Evolutionary conservation across 2,797 vertebrate genomes (phyloP).

Genomic region (Ciconia nigra): DNA sequence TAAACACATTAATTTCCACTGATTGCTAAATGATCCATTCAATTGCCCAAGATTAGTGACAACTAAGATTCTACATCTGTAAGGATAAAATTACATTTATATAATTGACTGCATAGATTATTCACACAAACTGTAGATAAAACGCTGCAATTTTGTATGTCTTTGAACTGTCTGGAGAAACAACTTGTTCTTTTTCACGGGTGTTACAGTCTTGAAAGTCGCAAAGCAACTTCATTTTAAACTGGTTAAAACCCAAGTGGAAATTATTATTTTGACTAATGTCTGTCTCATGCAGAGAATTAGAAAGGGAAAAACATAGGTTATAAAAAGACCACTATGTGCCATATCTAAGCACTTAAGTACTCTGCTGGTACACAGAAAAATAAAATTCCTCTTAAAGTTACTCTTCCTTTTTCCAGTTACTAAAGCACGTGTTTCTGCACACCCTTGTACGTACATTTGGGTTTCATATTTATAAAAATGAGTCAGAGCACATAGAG

Average conservation of each 20-base stretch:
- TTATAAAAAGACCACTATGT: background rate
- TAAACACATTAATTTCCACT: slow-evolving; percentile 25
- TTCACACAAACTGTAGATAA: background rate
- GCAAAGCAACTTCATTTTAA: background rate
- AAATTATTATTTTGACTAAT: slow-evolving; percentile 30
- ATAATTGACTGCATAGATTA: background rate
- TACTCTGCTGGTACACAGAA: background rate
- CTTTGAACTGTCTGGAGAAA: background rate
- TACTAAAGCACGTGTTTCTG: background rate
- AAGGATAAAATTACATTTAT: background rate
- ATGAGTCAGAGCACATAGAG: background rate
- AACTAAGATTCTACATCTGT: background rate
- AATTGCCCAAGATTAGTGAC: background rate
- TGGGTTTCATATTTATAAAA: background rate
- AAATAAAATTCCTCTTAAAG: background rate
- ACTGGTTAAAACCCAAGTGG: background rate
- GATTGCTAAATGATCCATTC: background rate
- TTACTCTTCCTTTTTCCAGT: background rate
- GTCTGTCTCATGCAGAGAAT: background rate
- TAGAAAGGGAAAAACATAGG: background rate
- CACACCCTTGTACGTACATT: background rate
- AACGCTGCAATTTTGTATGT: background rate
- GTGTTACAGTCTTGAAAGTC: background rate
- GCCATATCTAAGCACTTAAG: background rate
- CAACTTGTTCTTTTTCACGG: background rate